Evolutionary conservation across 2,888 invertebrate genomes (phyloP), one percentile per base, ranked within the genome.

Genomic region (Trachelus troglodyta): DNA sequence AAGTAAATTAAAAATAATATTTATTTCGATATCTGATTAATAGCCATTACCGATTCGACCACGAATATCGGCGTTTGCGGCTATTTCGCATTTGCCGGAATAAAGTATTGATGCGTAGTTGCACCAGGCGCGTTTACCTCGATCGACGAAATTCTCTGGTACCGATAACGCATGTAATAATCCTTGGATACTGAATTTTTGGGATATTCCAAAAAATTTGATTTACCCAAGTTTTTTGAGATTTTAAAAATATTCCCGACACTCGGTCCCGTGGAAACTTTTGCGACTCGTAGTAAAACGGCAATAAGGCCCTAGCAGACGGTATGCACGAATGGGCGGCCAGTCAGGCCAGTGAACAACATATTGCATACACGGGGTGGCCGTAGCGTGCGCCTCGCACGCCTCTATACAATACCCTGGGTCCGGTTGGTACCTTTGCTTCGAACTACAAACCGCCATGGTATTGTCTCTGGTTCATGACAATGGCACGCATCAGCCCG

Each of bases 1-100:
- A 56, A 56, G 56, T 15, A 9, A 56, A 71, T 31, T 34, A 84
- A 85, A 86, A 85, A 83, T 83, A 81, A 83, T 82, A 81, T 85
- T 86, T 85, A 83, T 87, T 86, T 86, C 85, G 85, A 87, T 86
- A 86, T 86, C 85, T 85, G 85, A 89, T 89, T 89, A 88, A 87
- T 87, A 87, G 85, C 87, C 85, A 83, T 83, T 86, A 85, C 84
- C 84, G 87, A 87, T 82, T 85, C 82, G 80, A 89, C 88, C 87
- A 80, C 87, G 87, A 85, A 85, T 85, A 86, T 86, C 12, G 85
- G 85, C 81, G 86, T 86, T 88, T 88, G 88, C 86, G 88, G 87
- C 84, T 84, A 85, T 86, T 88, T 88, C 86, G 86, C 87, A 87
- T 89, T 87, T 88, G 85, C 84, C 83, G 79, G 85, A 83, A 87